Evolutionary conservation across 2,797 vertebrate genomes (phyloP).

Genomic region (Anguilla obscura): DNA sequence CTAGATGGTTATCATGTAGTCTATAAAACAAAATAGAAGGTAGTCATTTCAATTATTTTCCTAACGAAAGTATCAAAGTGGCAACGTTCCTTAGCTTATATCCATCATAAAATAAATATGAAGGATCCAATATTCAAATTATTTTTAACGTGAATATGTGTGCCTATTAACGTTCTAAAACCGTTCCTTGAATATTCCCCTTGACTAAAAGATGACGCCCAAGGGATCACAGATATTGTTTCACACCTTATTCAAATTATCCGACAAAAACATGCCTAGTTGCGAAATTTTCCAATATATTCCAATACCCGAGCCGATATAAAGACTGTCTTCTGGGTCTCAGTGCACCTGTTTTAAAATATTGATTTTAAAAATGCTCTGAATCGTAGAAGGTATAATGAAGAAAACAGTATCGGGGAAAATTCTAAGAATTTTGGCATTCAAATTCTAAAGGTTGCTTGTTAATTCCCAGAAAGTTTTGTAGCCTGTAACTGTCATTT

Average conservation of each 20-base stretch:
- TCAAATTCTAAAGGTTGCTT: background rate
- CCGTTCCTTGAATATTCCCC: background rate
- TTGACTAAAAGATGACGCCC: no score
- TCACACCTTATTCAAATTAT: conserved; percentile 52
- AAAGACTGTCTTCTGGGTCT: background rate
- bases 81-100: background rate
- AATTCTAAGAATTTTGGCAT: no score
- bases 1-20: no score
- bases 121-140: background rate
- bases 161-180: background rate
- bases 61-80: background rate
- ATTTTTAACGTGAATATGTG: no score
- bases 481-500: background rate
- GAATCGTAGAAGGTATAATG: no score
- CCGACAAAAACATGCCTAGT: conserved; percentile 59
- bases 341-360: conserved; percentile 20
- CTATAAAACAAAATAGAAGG: no score
- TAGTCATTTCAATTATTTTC: no score
- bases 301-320: conserved; percentile 58
- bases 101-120: background rate
- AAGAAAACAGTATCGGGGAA: background rate
- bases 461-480: background rate
- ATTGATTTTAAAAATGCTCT: background rate
- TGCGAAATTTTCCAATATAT: conserved; percentile 68
- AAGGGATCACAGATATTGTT: background rate